A percentile compares a stretch with the other conserved stretches of the same genome.
Evolutionary conservation across 2,888 invertebrate genomes (phyloP).

Genomic region (Hemistola chrysoprasaria): DNA sequence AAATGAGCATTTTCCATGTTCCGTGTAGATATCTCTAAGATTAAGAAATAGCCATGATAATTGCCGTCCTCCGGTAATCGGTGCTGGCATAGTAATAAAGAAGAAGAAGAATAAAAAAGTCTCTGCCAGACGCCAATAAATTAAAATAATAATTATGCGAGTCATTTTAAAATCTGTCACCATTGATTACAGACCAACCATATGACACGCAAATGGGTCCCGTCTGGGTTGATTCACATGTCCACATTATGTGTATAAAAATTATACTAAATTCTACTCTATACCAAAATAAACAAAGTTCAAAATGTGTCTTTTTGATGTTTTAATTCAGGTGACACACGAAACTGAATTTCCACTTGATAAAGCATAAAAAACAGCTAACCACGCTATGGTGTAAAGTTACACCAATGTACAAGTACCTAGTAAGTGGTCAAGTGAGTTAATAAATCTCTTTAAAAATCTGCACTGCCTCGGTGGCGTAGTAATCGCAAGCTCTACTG

Average conservation of each 20-base stretch:
- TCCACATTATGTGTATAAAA: conserved; percentile 41
- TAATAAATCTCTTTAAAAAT: too few relatives aligned
- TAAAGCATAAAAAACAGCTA: conserved; percentile 73
- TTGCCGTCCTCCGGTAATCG: too few relatives aligned
- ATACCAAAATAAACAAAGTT: conserved; percentile 32
- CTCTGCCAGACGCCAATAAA: too few relatives aligned
- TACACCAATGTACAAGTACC: conserved; percentile 41
- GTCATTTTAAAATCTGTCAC: conserved; percentile 20
- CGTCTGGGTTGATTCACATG: conserved; percentile 46
- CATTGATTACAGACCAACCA: conserved; percentile 50
- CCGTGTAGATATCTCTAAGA: too few relatives aligned
- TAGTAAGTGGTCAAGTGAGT: too few relatives aligned
- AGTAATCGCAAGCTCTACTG: too few relatives aligned
- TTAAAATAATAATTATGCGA: conserved; percentile 35
- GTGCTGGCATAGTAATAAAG: too few relatives aligned
- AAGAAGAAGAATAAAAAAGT: conserved; percentile 5
- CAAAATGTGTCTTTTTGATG: conserved; percentile 20
- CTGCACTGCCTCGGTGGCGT: too few relatives aligned
- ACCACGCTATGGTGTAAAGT: conserved; percentile 62
- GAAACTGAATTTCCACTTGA: conserved; percentile 70
- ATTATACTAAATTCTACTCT: conserved; percentile 34
- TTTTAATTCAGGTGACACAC: conserved; percentile 61
- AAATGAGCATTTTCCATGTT: too few relatives aligned
- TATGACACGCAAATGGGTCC: conserved; percentile 56
- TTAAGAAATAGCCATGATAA: too few relatives aligned